These are phyloP conservation scores for Phengaris arion DNA, from an alignment of 2,888 invertebrate genomes.

Conservation along the genomic window DNA sequence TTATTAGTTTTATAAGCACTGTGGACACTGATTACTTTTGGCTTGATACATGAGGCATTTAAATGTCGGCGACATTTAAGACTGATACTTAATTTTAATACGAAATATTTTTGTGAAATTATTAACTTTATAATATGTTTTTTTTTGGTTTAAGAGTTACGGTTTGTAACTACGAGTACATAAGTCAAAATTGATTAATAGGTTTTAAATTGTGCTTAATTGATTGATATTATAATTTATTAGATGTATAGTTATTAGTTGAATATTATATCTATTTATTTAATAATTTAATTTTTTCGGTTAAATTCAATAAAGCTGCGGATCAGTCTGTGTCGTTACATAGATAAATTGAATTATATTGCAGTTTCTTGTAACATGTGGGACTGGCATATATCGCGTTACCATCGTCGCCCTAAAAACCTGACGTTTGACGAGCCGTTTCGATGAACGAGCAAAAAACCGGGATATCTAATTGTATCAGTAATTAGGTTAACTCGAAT, in stretches of 20 bases:
- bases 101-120: too few species aligned
- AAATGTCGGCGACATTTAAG: too few species aligned
- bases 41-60: slow-evolving; percentile 3
- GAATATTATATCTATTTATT: too few species aligned
- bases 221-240: too few species aligned
- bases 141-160: too few species aligned
- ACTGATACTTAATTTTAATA: too few species aligned
- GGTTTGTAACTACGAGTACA: too few species aligned
- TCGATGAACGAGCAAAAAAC: slow-evolving; percentile 54
- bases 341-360: neutral
- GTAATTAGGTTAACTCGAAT: slow-evolving; percentile 52
- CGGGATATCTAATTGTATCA: slow-evolving; percentile 52
- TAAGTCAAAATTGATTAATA: too few species aligned
- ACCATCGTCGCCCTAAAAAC: slow-evolving; percentile 22
- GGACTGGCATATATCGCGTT: neutral
- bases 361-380: slow-evolving; percentile 2
- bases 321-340: neutral
- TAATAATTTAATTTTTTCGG: too few species aligned
- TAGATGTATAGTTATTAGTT: neutral
- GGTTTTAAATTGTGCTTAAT: too few species aligned
- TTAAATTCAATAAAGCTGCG: neutral
- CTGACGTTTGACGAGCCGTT: slow-evolving; percentile 23
- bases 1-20: neutral
- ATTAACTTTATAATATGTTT: too few species aligned
- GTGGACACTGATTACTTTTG: neutral